These are phyloP conservation scores for Tadarida brasiliensis DNA, from an alignment of 2,797 vertebrate genomes.

Conservation along the genomic window DNA sequence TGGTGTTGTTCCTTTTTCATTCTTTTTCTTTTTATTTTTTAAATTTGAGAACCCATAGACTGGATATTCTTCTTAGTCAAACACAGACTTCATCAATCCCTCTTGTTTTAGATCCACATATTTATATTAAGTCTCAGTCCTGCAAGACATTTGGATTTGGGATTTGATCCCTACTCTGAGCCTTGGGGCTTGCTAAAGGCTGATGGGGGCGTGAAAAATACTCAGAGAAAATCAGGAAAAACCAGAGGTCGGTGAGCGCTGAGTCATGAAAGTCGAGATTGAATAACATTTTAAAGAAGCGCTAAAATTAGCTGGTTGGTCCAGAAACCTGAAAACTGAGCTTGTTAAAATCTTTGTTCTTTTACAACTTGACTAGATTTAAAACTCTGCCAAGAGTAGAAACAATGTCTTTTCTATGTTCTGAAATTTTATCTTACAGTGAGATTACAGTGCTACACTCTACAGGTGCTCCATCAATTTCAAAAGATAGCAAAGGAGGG, in stretches of 20 bases:
- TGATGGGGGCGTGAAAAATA: conserved; percentile 20
- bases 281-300: conserved; percentile 43
- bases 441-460: not conserved
- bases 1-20: not conserved
- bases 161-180: not conserved
- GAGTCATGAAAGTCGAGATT: not conserved
- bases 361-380: not conserved
- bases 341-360: conserved; percentile 23
- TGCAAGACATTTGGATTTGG: not conserved
- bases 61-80: not conserved
- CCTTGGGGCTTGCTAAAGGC: not conserved
- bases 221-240: not conserved
- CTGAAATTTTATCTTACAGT: conserved; percentile 33
- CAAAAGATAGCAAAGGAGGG: not conserved
- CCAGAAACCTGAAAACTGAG: conserved; percentile 21
- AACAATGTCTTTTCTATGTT: conserved; percentile 43
- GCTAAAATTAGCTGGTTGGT: not conserved
- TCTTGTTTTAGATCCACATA: not conserved
- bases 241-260: not conserved
- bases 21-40: not conserved
- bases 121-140: not conserved
- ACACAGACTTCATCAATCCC: not conserved
- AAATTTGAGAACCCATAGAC: not conserved
- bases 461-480: conserved; percentile 24
- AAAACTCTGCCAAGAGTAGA: not conserved